Conservation (phyloP, 1,140 invertebrate genomes). For the Psilanteris sp. region DNA sequence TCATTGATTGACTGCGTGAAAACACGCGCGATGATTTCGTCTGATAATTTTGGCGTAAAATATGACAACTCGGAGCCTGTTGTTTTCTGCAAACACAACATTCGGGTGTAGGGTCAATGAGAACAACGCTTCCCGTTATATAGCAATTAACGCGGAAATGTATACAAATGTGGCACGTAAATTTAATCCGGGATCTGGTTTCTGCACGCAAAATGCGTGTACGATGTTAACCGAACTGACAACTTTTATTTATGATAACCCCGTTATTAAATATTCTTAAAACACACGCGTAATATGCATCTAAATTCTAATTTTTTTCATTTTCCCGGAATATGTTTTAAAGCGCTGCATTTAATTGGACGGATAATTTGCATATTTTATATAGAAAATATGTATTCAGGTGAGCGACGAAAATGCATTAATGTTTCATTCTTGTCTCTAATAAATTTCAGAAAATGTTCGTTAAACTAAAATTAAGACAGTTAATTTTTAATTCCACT, state of each 20-base stretch:
- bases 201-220: constrained; percentile 17
- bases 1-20: constrained; percentile 15
- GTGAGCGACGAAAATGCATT: constrained; percentile 11
- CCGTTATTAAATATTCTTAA: constrained; percentile 24
- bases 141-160: constrained; percentile 67
- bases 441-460: constrained; percentile 17
- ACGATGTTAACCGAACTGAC: background rate
- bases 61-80: constrained; percentile 37
- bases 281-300: constrained; percentile 5
- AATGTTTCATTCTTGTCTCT: constrained; percentile 7
- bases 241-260: constrained; percentile 23
- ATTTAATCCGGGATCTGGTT: constrained; percentile 37
- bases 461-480: constrained; percentile 17
- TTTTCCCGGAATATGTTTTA: constrained; percentile 7
- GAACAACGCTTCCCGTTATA: constrained; percentile 42
- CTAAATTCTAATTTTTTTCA: constrained; percentile 22
- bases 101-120: constrained; percentile 5
- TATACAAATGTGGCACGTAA: constrained; percentile 66
- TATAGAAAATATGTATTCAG: constrained; percentile 7
- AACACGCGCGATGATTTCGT: constrained; percentile 13
- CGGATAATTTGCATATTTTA: constrained; percentile 23
- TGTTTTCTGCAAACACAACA: constrained; percentile 19
- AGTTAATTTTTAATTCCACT: background rate
- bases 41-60: constrained; percentile 31
- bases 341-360: constrained; percentile 15